A percentile compares a stretch with the other conserved stretches of the same genome.
Evolutionary conservation across 23 tunicate genomes (phyloP).

Genomic region (Clavelina lepadiformis): DNA sequence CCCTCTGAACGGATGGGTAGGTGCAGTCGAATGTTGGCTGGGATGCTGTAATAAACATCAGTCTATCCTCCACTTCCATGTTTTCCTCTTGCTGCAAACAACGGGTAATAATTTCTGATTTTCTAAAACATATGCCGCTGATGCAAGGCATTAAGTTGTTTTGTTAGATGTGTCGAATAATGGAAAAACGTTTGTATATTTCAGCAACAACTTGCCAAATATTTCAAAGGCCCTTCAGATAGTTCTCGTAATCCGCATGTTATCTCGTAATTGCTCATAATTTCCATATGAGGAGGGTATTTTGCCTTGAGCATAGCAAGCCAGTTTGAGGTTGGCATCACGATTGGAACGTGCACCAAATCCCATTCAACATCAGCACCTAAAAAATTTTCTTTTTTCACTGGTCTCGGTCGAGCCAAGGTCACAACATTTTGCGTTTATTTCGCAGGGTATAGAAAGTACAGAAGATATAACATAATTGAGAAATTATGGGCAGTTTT

Average conservation of each 20-base stretch:
- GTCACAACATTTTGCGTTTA: neutral
- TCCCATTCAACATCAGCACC: constrained; percentile 86
- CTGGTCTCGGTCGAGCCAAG: neutral
- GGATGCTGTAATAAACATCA: constrained; percentile 79
- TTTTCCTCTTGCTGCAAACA: constrained; percentile 24
- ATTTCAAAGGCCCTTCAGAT: constrained; percentile 64
- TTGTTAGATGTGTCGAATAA: neutral
- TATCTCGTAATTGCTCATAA: constrained; percentile 59
- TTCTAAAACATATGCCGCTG: too few relatives aligned
- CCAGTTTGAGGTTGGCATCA: constrained; percentile 64
- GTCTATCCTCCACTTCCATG: constrained; percentile 82
- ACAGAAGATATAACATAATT: neutral
- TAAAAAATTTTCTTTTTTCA: neutral
- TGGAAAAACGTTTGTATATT: neutral
- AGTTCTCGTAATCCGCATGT: constrained; percentile 71
- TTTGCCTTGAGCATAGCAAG: constrained; percentile 72
- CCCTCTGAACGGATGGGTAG: constrained; percentile 72
- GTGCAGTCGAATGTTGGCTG: constrained; percentile 52
- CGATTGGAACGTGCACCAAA: constrained; percentile 81
- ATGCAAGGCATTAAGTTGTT: neutral
- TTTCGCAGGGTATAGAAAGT: neutral
- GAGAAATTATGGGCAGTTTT: neutral
- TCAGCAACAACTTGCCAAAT: constrained; percentile 34
- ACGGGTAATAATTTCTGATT: too few relatives aligned
- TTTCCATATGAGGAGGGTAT: constrained; percentile 69